Conservation (phyloP, 2,888 invertebrate genomes). For the Cataglyphis rosenhaueri region DNA sequence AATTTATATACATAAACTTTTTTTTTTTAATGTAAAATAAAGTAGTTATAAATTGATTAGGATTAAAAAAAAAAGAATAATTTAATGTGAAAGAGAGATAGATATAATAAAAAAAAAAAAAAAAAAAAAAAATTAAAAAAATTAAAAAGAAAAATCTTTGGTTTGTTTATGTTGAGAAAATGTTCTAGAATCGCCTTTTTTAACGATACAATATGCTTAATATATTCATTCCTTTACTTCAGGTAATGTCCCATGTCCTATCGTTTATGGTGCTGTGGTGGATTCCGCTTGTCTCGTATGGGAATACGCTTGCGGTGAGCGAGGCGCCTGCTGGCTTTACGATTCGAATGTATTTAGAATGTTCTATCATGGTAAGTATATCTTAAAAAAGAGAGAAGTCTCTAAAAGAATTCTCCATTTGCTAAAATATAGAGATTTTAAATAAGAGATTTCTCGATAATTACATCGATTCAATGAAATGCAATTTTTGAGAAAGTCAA, state of each 20-base stretch:
- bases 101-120: neutral
- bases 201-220: conserved; percentile 10
- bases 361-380: conserved; percentile 92
- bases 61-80: neutral
- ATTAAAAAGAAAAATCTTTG: neutral
- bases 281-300: conserved; percentile 96
- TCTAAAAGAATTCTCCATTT: neutral
- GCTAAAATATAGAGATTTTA: neutral
- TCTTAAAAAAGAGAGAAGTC: neutral
- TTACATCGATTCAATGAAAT: neutral
- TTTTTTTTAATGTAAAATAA: neutral
- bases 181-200: neutral
- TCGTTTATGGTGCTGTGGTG: conserved; percentile 96
- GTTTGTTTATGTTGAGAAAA: neutral
- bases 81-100: neutral
- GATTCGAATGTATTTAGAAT: conserved; percentile 93
- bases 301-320: conserved; percentile 92
- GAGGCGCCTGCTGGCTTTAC: conserved; percentile 95
- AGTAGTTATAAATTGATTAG: neutral
- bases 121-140: no score
- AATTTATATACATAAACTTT: neutral
- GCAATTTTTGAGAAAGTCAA: neutral
- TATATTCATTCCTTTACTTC: conserved; percentile 55
- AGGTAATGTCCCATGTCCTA: conserved; percentile 97
- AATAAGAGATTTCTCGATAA: neutral